Evolutionary conservation across 2,113 vertebrate species (phyloP).

Genomic region (Corydoras sp.): DNA sequence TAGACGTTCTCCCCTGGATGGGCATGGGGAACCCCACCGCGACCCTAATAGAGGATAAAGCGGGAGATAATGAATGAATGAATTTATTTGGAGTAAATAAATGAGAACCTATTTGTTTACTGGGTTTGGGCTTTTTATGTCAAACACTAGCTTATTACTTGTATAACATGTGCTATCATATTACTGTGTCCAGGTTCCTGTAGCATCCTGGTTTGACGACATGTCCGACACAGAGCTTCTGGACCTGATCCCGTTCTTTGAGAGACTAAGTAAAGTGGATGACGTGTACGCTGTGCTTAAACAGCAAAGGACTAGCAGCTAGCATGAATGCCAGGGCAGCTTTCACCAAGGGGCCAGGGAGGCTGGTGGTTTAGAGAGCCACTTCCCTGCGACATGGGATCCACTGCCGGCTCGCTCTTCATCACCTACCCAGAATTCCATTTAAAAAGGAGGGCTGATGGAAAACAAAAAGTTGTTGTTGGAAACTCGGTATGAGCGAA

Average conservation of each 20-base stretch:
- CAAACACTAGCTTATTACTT: too few relatives aligned
- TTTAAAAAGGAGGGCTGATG: slow-evolving; percentile 37
- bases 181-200: slow-evolving; percentile 75
- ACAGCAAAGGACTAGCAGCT: slow-evolving; percentile 83
- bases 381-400: slow-evolving; percentile 59
- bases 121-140: too few relatives aligned
- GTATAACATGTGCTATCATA: too few relatives aligned
- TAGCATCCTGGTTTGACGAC: slow-evolving; percentile 96
- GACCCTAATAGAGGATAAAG: too few relatives aligned
- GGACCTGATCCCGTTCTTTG: slow-evolving; percentile 93
- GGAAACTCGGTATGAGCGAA: slow-evolving; percentile 29
- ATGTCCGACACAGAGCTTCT: slow-evolving; percentile 92
- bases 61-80: too few relatives aligned
- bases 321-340: slow-evolving; percentile 54
- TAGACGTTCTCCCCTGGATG: too few relatives aligned
- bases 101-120: too few relatives aligned
- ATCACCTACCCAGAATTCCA: slow-evolving; percentile 52
- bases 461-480: slow-evolving; percentile 22
- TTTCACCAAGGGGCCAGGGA: slow-evolving; percentile 57
- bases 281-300: slow-evolving; percentile 85
- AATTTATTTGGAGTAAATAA: too few relatives aligned
- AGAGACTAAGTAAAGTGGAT: slow-evolving; percentile 88
- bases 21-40: too few relatives aligned
- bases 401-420: slow-evolving; percentile 49
- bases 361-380: slow-evolving; percentile 52